Conservation (phyloP, 2,113 vertebrate genomes). For the Menidia beryllina region DNA sequence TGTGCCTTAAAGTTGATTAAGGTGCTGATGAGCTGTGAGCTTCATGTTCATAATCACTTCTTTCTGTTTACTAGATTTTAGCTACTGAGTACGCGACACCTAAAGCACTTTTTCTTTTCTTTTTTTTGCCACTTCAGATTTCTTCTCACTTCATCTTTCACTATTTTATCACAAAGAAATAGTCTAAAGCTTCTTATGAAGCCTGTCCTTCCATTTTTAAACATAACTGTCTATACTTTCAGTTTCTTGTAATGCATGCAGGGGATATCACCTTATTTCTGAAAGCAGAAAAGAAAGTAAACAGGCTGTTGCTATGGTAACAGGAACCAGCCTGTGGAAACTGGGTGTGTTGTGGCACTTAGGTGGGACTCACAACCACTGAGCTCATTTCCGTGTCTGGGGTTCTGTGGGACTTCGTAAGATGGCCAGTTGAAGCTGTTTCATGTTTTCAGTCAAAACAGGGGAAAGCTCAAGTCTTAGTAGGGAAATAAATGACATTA, state of each 20-base stretch:
- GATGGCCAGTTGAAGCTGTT: constrained; percentile 67
- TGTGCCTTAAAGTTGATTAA: constrained; percentile 6
- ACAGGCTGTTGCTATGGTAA: constrained; percentile 82
- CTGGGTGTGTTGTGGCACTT: constrained; percentile 59
- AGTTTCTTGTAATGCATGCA: no score
- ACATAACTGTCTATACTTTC: no score
- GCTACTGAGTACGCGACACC: no score
- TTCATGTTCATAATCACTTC: background rate
- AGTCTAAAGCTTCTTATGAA: no score
- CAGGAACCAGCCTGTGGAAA: constrained; percentile 58
- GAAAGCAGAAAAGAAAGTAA: constrained; percentile 78
- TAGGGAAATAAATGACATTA: constrained; percentile 56
- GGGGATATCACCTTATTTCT: constrained; percentile 24
- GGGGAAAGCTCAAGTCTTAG: constrained; percentile 32
- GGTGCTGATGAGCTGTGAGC: background rate
- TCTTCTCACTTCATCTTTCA: background rate
- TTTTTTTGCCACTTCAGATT: background rate
- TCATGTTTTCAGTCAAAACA: constrained; percentile 61
- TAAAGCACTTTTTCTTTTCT: background rate
- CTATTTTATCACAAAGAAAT: background rate
- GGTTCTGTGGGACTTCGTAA: constrained; percentile 59
- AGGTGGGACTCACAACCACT: constrained; percentile 46
- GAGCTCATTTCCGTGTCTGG: constrained; percentile 57
- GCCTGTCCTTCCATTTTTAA: no score
- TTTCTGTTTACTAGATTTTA: background rate